Evolutionary conservation across 2,888 invertebrate genomes (phyloP), one percentile per base, ranked within the genome.

Genomic region (Lepidocyrtinus sp.): DNA sequence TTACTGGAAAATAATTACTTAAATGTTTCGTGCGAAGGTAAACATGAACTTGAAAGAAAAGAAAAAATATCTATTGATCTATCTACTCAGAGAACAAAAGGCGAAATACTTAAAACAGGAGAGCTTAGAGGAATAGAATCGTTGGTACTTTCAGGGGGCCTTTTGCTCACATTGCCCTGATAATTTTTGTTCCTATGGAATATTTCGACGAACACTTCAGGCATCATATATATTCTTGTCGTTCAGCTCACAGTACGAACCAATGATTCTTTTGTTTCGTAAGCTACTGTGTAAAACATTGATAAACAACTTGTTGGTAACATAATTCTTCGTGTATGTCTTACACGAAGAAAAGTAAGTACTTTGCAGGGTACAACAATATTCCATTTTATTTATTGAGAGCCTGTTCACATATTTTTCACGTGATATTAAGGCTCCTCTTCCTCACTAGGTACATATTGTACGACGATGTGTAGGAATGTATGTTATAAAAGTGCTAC

Each of bases 241-340:
- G 46, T 55, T 65, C 25, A 1, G 9, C 68, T 27, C 27, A 25
- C 68, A 50, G n/a, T 46, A 7, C 50, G 25, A 19, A 55, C 17
- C 65, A 65, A 24, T 75, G 50, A 75, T 68, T 69, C 69, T 62
- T 63, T 61, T 68, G 27, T 65, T 74, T 26, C n/a, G 26, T n/a
- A n/a, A n/a, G n/a, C 17, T 27, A 27, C 26, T 71, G 62, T 59
- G 26, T 65, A 24, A 77, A 77, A 70, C 24, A 63, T 77, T 65
- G 71, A 77, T 77, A 78, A 78, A 78, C 78, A 78, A 78, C 78
- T 78, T 78, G 78, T 78, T 78, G 78, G 78, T 73, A 55, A n/a
- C 55, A 55, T 15, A 55, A 55, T 55, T n/a, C 55, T 17, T 12
- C 5, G 36, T 36, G 36, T 36, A n/a, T n/a, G n/a, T n/a, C 5